Conservation (phyloP, 2,797 vertebrate species). For the Sarcophilus harrisii region DNA sequence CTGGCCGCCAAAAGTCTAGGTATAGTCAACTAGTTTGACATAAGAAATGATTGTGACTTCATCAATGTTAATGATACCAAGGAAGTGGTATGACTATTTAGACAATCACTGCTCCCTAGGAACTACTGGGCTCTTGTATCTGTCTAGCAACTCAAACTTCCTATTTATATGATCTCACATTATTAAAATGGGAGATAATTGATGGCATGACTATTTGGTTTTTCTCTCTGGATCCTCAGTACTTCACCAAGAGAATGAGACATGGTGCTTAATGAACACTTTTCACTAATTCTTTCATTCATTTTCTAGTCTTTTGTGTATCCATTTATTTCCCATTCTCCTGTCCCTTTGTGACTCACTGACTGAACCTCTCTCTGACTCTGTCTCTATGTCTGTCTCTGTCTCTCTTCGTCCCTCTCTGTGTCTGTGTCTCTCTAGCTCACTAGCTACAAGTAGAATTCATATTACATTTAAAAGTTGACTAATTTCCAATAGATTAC, state of each 20-base stretch:
- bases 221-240: neutral
- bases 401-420: no score
- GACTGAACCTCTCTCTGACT: no score
- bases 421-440: no score
- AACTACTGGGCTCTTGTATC: neutral
- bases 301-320: neutral
- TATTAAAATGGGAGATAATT: neutral
- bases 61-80: neutral
- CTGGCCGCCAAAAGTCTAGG: neutral
- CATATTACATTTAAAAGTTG: constrained; percentile 45
- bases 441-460: neutral
- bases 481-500: constrained; percentile 73
- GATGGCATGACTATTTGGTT: neutral
- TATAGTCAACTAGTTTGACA: neutral
- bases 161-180: neutral
- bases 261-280: neutral
- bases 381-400: no score
- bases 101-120: neutral
- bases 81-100: neutral
- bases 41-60: neutral
- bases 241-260: neutral
- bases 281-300: neutral
- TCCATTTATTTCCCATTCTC: neutral
- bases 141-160: neutral
- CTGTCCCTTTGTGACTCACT: neutral